These are phyloP conservation scores for Drosophila santomea DNA, from an alignment of 1,140 invertebrate genomes.

Conservation along the genomic window DNA sequence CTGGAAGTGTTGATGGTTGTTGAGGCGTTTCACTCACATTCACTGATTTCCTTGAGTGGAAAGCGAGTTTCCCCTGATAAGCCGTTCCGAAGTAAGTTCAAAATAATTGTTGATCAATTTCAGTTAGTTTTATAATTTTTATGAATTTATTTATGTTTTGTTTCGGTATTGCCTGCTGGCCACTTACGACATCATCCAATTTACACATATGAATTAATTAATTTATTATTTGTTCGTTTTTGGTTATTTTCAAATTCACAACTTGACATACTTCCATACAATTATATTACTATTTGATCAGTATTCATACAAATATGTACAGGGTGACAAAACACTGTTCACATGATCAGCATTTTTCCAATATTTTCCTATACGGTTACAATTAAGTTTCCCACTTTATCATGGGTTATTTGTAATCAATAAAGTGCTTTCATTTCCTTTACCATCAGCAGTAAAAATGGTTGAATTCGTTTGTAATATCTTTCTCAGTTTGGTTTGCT, in stretches of 20 bases:
- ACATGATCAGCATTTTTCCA: constrained; percentile 12
- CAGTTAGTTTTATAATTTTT: constrained; percentile 34
- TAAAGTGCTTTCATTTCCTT: constrained; percentile 53
- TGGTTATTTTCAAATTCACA: constrained; percentile 63
- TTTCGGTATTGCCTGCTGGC: constrained; percentile 49
- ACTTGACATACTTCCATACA: constrained; percentile 55
- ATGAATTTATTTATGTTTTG: constrained; percentile 50
- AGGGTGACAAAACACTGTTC: constrained; percentile 24
- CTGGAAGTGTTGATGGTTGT: constrained; percentile 63
- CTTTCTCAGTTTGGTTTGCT: constrained; percentile 21
- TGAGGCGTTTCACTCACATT: constrained; percentile 43
- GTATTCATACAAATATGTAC: constrained; percentile 75
- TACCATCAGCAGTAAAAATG: constrained; percentile 53
- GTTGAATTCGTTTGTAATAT: constrained; percentile 36
- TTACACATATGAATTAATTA: constrained; percentile 63
- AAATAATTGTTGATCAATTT: no score
- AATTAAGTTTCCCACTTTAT: constrained; percentile 40
- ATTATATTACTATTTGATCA: constrained; percentile 44
- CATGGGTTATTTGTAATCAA: constrained; percentile 48
- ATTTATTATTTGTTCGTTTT: constrained; percentile 43
- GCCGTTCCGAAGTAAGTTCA: no score
- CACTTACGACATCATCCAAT: constrained; percentile 58
- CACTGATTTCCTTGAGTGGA: constrained; percentile 25
- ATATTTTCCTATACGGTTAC: constrained; percentile 53
- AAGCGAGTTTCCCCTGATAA: not conserved